phyloP scores from a whole-genome alignment of 2,888 invertebrate species.

The Hecatera dysodea region DNA sequence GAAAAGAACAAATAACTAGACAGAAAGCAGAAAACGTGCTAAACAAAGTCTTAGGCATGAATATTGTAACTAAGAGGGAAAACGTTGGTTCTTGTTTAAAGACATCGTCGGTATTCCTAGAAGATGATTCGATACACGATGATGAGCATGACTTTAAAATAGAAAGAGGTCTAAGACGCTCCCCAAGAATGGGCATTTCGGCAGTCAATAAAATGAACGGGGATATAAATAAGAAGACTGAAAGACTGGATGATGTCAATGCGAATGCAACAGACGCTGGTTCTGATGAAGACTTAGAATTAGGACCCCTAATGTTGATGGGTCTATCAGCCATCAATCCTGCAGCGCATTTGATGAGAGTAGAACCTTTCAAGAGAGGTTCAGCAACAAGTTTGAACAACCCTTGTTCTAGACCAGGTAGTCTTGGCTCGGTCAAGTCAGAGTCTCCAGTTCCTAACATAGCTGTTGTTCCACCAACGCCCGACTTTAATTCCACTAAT shows the following conservation, averaged over 20 bases:
- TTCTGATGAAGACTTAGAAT: constrained; percentile 91
- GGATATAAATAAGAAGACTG: constrained; percentile 86
- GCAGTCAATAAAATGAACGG: constrained; percentile 89
- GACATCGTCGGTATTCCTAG: constrained; percentile 87
- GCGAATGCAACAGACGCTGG: constrained; percentile 79
- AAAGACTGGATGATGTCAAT: constrained; percentile 81
- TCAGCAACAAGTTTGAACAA: constrained; percentile 75
- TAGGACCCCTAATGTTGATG: constrained; percentile 93
- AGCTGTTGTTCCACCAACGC: constrained; percentile 94
- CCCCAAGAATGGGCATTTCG: constrained; percentile 87
- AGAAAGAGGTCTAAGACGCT: constrained; percentile 84
- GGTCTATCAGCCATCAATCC: constrained; percentile 92
- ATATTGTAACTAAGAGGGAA: constrained; percentile 86
- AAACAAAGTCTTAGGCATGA: constrained; percentile 88
- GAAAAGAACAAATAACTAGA: constrained; percentile 86
- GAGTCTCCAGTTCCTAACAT: constrained; percentile 92
- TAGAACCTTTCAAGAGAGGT: constrained; percentile 90
- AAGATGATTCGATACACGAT: constrained; percentile 85
- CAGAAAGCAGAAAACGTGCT: constrained; percentile 88
- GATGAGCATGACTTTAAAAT: constrained; percentile 85
- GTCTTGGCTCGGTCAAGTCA: constrained; percentile 82
- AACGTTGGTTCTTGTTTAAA: constrained; percentile 85
- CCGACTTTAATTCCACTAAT: constrained; percentile 89
- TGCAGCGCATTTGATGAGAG: constrained; percentile 91
- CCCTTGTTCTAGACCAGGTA: constrained; percentile 87